A percentile compares a stretch with the other conserved stretches of the same genome.
phyloP scores from a whole-genome alignment of 2,797 vertebrate species.

The Podarcis siculus region DNA sequence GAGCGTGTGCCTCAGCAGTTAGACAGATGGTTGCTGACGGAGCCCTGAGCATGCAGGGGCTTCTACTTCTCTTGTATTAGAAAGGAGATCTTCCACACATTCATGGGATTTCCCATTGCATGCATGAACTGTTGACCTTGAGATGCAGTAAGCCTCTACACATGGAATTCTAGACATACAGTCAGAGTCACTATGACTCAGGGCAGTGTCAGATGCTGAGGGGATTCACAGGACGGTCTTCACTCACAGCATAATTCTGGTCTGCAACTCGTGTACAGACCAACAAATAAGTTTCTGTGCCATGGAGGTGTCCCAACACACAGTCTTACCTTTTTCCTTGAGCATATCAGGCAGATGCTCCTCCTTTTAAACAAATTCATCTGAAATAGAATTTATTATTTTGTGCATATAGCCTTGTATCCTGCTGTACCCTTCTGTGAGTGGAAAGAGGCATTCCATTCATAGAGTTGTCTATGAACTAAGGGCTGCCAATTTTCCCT shows the following conservation, averaged over 20 bases:
- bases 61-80: not conserved
- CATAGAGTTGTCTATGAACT: no score
- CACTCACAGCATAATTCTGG: not conserved
- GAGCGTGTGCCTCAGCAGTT: no score
- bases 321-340: no score
- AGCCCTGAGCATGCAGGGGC: not conserved
- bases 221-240: not conserved
- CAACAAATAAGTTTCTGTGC: no score
- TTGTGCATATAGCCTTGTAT: no score
- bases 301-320: not conserved
- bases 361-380: not conserved
- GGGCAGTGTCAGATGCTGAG: not conserved
- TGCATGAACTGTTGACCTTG: not conserved
- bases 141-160: not conserved
- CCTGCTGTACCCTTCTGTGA: no score
- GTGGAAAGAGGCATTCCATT: no score
- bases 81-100: not conserved
- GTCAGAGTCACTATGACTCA: not conserved
- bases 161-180: not conserved
- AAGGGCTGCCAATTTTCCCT: no score
- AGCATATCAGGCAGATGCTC: no score
- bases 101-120: not conserved
- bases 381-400: not conserved
- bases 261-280: not conserved
- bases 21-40: not conserved